Conservation (phyloP, 37 sponge, comb jelly and placozoan species). For the Trichoplax adhaerens region DNA sequence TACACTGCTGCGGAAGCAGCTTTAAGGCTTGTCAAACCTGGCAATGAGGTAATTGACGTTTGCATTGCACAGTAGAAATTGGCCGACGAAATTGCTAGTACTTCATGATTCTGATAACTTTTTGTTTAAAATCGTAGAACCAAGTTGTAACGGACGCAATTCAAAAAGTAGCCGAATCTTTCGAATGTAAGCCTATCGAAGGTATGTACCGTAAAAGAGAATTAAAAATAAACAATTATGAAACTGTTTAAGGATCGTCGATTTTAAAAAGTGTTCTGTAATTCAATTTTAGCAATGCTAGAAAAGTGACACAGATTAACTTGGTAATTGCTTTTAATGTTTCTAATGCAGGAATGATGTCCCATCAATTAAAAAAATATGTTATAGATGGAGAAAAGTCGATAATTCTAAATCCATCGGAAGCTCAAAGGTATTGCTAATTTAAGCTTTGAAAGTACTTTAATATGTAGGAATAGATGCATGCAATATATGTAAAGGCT, state of each 20-base stretch:
- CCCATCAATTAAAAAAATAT: constrained; percentile 54
- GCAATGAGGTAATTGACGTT: constrained; percentile 46
- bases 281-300: too few species aligned
- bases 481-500: too few species aligned
- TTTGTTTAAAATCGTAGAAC: constrained; percentile 10
- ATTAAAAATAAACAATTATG: too few species aligned
- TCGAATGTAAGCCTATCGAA: constrained; percentile 64
- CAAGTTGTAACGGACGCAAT: constrained; percentile 63
- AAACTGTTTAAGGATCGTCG: too few species aligned
- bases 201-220: constrained; percentile 15
- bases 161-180: constrained; percentile 50
- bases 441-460: too few species aligned
- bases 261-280: too few species aligned
- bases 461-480: too few species aligned
- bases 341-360: constrained; percentile 17
- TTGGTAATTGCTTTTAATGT: too few species aligned
- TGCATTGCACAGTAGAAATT: too few species aligned
- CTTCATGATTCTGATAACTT: neutral
- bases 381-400: constrained; percentile 52
- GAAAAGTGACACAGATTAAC: too few species aligned
- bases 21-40: constrained; percentile 75
- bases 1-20: constrained; percentile 75
- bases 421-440: constrained; percentile 21
- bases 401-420: constrained; percentile 54
- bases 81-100: neutral